phyloP scores from a whole-genome alignment of 2,113 vertebrate genomes.

The Agapornis roseicollis region DNA sequence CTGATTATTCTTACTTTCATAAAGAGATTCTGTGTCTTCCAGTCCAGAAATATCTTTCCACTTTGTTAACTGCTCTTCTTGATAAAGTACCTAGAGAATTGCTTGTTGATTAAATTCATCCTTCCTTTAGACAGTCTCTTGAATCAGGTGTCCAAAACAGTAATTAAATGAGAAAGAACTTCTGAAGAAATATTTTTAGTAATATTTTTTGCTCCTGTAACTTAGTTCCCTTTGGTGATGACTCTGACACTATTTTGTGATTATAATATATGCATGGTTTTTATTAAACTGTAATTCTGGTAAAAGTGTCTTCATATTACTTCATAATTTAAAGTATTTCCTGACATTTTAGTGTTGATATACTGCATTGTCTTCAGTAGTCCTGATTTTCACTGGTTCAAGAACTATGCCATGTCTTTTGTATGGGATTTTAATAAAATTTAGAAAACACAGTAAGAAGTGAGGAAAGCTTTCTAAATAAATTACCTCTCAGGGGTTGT shows the following conservation, averaged over 20 bases:
- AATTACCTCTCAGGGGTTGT: background rate
- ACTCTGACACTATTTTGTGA: background rate
- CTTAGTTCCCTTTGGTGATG: background rate
- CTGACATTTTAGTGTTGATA: background rate
- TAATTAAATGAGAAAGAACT: slow-evolving; percentile 48
- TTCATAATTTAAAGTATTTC: background rate
- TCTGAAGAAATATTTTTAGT: background rate
- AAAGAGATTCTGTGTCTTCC: slow-evolving; percentile 26
- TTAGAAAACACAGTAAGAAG: background rate
- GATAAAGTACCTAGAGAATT: slow-evolving; percentile 51
- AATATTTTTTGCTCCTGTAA: background rate
- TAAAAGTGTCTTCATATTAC: background rate
- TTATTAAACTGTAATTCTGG: background rate
- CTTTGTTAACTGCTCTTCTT: slow-evolving; percentile 41
- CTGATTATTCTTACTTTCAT: slow-evolving; percentile 18
- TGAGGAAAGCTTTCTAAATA: background rate
- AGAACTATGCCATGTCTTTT: background rate
- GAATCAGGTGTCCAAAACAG: slow-evolving; percentile 17
- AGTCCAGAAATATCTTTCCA: slow-evolving; percentile 45
- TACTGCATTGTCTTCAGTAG: background rate
- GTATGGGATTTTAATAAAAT: background rate
- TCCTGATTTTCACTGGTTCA: background rate
- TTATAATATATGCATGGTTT: background rate
- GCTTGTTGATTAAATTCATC: slow-evolving; percentile 51
- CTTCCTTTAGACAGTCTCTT: background rate